Percentiles rank a stretch among this genome's conserved stretches.
These are phyloP conservation scores for Zaprionus nigranus DNA, from an alignment of 1,140 invertebrate genomes.

Conservation along the genomic window DNA sequence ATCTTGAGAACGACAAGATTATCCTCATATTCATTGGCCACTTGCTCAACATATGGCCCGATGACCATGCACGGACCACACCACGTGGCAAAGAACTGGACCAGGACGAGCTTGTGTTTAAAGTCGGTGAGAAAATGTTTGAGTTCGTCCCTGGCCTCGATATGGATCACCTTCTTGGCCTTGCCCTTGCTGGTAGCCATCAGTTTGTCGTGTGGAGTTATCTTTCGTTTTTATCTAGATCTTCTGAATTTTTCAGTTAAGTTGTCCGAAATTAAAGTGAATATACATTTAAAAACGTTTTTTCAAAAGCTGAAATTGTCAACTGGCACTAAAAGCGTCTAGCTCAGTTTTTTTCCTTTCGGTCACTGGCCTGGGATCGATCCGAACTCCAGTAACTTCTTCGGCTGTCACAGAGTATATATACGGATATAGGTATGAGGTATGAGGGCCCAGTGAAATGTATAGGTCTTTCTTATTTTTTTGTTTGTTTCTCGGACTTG, in stretches of 20 bases:
- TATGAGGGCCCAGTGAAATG: too few species aligned
- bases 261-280: conserved; percentile 15
- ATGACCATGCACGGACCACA: conserved; percentile 97
- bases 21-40: conserved; percentile 85
- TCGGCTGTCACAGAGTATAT: neutral
- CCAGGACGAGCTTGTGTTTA: conserved; percentile 93
- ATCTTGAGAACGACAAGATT: conserved; percentile 87
- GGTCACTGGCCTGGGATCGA: neutral
- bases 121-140: conserved; percentile 89
- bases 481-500: neutral
- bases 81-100: conserved; percentile 90
- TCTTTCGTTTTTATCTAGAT: neutral
- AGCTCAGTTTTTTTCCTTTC: too few species aligned
- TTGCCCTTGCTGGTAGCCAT: conserved; percentile 47
- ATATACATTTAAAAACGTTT: neutral
- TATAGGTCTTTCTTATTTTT: neutral
- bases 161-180: conserved; percentile 52
- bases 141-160: conserved; percentile 88
- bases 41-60: conserved; percentile 90
- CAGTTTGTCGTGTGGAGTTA: neutral
- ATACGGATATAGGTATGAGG: neutral
- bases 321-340: neutral
- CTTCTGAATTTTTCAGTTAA: conserved; percentile 9
- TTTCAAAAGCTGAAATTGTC: neutral
- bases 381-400: neutral